A percentile compares a stretch with the other conserved stretches of the same genome.
phyloP scores from a whole-genome alignment of 2,797 vertebrate species.

The Anas acuta region DNA sequence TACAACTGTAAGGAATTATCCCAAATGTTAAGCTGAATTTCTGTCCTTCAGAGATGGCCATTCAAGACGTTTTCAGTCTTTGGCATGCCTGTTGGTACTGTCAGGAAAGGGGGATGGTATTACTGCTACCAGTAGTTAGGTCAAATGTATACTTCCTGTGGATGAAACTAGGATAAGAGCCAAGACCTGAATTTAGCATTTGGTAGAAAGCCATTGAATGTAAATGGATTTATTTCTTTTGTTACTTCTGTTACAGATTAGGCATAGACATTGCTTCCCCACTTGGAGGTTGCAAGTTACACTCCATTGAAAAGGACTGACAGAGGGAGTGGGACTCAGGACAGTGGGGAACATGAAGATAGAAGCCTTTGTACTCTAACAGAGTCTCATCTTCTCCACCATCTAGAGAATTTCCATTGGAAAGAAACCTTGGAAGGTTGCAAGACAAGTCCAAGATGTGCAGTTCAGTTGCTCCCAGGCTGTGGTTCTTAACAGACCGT shows the following conservation, averaged over 20 bases:
- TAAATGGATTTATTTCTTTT: not conserved
- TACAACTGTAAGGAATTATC: not conserved
- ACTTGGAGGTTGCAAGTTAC: not conserved
- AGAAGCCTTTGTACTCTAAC: not conserved
- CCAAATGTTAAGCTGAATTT: not conserved
- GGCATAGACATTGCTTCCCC: not conserved
- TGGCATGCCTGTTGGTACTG: not conserved
- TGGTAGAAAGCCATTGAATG: not conserved
- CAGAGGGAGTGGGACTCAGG: not conserved
- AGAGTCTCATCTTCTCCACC: conserved; percentile 51
- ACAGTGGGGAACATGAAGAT: not conserved
- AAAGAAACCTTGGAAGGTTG: conserved; percentile 53
- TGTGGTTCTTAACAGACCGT: conserved; percentile 86
- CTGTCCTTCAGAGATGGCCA: not conserved
- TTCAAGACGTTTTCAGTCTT: not conserved
- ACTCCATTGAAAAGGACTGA: not conserved
- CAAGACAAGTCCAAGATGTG: conserved; percentile 80
- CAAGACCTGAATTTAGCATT: not conserved
- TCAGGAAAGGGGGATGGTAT: not conserved
- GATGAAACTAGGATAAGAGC: not conserved
- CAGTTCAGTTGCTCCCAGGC: conserved; percentile 79
- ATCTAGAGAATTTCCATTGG: conserved; percentile 57
- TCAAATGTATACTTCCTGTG: not conserved
- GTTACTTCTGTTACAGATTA: not conserved
- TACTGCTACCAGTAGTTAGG: not conserved